Conservation (phyloP, 2,113 vertebrate genomes). For the Misgurnus mizolepis region DNA sequence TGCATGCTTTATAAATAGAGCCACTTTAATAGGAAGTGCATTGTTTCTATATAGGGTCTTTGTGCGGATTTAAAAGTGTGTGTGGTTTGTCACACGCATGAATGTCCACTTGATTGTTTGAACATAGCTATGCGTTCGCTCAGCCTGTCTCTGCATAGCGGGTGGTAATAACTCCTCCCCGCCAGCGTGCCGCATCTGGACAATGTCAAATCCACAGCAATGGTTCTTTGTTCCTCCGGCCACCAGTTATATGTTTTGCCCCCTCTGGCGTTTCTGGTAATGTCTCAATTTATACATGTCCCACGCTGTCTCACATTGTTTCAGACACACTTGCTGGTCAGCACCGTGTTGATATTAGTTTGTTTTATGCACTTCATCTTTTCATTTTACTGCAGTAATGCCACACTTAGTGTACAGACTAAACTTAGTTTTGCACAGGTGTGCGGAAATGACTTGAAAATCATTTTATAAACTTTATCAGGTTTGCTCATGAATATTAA, state of each 20-base stretch:
- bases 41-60: conserved; percentile 1
- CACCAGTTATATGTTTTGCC: conserved; percentile 10
- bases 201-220: conserved; percentile 45
- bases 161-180: neutral
- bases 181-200: conserved; percentile 47
- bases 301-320: neutral
- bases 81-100: conserved; percentile 1
- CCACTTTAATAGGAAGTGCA: conserved; percentile 39
- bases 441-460: too few species aligned
- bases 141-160: conserved; percentile 15
- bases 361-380: neutral
- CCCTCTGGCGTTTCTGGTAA: conserved; percentile 1
- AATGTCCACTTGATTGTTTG: conserved; percentile 32
- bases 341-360: neutral
- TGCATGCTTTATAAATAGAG: conserved; percentile 54
- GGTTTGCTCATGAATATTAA: too few species aligned
- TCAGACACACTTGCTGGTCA: neutral
- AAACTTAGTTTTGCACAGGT: too few species aligned
- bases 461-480: too few species aligned
- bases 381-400: neutral
- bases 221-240: conserved; percentile 30
- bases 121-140: conserved; percentile 22
- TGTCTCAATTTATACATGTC: conserved; percentile 37
- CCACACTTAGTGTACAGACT: too few species aligned
- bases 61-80: conserved; percentile 4